These are phyloP conservation scores for Setophaga petechia DNA, from an alignment of 2,113 vertebrate species.

Conservation along the genomic window DNA sequence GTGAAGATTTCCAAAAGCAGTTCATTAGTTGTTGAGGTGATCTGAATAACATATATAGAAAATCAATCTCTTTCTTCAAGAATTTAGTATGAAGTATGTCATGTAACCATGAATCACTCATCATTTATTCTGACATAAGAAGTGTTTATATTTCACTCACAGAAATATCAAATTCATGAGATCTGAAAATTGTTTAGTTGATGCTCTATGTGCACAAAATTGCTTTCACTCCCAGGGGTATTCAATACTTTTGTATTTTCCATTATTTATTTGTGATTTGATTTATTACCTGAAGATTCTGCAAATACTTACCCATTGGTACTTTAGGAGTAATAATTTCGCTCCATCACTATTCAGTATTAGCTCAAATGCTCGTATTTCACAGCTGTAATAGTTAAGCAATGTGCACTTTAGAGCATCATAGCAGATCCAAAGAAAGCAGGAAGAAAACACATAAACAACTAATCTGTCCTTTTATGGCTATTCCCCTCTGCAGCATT, in stretches of 20 bases:
- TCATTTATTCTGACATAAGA: background rate
- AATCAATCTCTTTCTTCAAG: background rate
- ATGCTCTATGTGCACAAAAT: background rate
- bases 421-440: background rate
- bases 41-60: background rate
- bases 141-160: background rate
- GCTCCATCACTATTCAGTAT: background rate
- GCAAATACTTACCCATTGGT: background rate
- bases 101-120: background rate
- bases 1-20: background rate
- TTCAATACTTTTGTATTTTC: background rate
- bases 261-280: background rate
- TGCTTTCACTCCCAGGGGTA: background rate
- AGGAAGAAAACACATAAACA: background rate
- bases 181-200: background rate
- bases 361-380: background rate
- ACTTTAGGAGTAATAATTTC: background rate
- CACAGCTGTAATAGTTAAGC: background rate
- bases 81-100: background rate
- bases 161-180: background rate
- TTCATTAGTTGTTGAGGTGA: background rate
- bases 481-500: background rate
- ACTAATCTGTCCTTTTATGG: background rate
- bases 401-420: background rate
- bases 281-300: background rate